Base-by-base conservation (phyloP, 2,797 vertebrate genomes). In the Sternotherus odoratus region DNA sequence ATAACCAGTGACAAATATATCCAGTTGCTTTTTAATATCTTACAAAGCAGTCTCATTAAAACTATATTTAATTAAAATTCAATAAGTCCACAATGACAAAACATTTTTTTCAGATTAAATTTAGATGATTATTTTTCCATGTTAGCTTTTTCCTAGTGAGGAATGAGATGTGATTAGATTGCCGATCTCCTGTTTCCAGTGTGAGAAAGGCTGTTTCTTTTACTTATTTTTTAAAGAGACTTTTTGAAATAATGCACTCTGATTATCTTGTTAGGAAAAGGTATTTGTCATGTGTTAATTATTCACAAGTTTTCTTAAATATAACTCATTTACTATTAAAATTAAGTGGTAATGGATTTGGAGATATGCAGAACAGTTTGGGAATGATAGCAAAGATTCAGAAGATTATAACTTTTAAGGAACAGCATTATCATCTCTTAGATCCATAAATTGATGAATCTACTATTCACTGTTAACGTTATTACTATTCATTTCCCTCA, bases 41-140 rank as follows among this genome's bases (percentile, higher is more conserved):
- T 66, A 53, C 36, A 75, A 83, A 93, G 84, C 86, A 94, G 86
- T 90, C 85, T 91, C 2, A 87, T 86, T 96, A 89, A 96, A 92
- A 43, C 30, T 91, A 86, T 90, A 86, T 89, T 96, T 95, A 95
- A 94, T 93, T 96, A 93, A 93, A 95, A 94, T 84, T 5, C 54
- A 87, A 15, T 79, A 88, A 72, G 30, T 66, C 3, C 74, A 79
- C 57, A 53, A 89, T 84, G 48, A 93, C 83, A 93, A 94, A 93
- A 82, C 12, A 51, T 30, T 89, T 82, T 89, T 95, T 87, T 56
- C 88, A 23, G 86, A 87, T 23, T 94, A 78, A 92, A 85, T 95
- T 95, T 82, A 91, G 17, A 91, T 93, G 2, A 90, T 48, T 93
- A 1, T 86, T 93, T 95, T 93, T 82, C 19, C 8, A 53, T 8